Evolutionary conservation across 2,888 invertebrate species (phyloP), one percentile per base, ranked within the genome.

Genomic region (Tenthredo mesomela): DNA sequence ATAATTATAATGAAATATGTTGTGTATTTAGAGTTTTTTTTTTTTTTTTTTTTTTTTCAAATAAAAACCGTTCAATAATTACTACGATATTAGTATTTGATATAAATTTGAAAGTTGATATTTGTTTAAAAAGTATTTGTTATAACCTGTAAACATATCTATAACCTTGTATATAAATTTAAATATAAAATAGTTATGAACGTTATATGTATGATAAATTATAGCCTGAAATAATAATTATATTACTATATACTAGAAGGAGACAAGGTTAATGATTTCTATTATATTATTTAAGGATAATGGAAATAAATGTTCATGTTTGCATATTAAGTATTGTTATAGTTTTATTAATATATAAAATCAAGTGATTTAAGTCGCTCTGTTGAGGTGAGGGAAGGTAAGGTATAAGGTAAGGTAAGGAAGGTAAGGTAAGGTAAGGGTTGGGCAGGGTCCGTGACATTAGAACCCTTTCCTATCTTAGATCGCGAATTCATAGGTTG

Each of bases 381-480:
- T 54, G 50, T 50, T 18, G 50, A 54, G 7, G 54, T 2, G n/a
- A 61, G 61, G 12, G 2, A 33, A 33, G 33, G 33, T 33, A 33
- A 33, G 33, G 33, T 33, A 33, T n/a, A n/a, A n/a, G n/a, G n/a
- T n/a, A n/a, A n/a, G n/a, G n/a, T n/a, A 33, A 2, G 29, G 1
- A 33, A 33, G 33, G 33, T 33, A 40, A 73, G 73, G 54, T 1
- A 54, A 61, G 61, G 12, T 9, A 40, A 73, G 73, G 73, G 73
- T 73, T 73, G 73, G 73, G 73, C 73, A 73, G 73, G 73, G 73
- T 29, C 43, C 40, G 40, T 73, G 73, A 73, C 73, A 73, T 73
- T 21, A 43, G 43, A 73, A 43, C 73, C 73, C 43, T 43, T 73
- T n/a, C 43, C 43, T 73, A 67, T 67, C 43, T 73, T 21, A 21